Conservation (phyloP, 2,797 vertebrate genomes). For the Vireo griseus region DNA sequence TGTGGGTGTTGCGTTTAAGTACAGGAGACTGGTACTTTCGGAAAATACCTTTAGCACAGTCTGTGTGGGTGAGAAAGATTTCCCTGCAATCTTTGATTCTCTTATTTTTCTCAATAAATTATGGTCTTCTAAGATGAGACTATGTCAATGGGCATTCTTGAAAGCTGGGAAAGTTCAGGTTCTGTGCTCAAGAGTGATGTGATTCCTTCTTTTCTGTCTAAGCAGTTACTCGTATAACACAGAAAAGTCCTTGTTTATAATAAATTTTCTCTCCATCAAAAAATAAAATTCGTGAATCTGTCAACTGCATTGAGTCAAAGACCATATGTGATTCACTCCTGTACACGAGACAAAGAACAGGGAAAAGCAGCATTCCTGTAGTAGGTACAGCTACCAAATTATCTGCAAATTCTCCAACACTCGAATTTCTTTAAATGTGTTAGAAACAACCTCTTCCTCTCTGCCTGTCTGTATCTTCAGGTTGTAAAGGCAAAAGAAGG, state of each 20-base stretch:
- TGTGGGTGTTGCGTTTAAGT: not conserved
- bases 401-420: not conserved
- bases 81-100: not conserved
- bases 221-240: not conserved
- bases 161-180: not conserved
- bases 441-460: not conserved
- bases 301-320: not conserved
- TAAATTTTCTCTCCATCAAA: not conserved
- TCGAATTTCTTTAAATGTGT: not conserved
- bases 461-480: not conserved
- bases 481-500: not conserved
- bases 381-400: not conserved
- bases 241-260: not conserved
- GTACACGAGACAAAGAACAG: not conserved
- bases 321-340: not conserved
- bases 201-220: not conserved
- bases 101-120: not conserved
- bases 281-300: not conserved
- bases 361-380: not conserved
- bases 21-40: not conserved
- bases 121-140: not conserved
- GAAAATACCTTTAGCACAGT: conserved; percentile 39
- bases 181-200: not conserved
- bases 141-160: not conserved
- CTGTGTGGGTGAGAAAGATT: conserved; percentile 3